phyloP scores from a whole-genome alignment of 2,113 vertebrate genomes.

The Ardeotis arabs region DNA sequence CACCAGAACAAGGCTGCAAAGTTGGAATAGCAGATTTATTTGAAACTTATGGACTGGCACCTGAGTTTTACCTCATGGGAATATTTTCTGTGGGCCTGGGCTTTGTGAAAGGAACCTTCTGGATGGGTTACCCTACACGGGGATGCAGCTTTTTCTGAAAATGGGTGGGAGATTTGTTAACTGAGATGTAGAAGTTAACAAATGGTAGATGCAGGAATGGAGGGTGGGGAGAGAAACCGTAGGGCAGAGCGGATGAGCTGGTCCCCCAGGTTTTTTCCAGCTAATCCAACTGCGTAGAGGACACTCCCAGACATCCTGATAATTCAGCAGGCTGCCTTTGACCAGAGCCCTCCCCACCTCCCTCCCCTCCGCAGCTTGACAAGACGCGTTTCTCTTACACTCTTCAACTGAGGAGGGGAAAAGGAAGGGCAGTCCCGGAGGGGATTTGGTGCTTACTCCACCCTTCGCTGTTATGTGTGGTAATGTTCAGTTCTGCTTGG shows the following conservation, averaged over 20 bases:
- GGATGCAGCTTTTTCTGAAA: not conserved
- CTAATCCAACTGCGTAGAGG: not conserved
- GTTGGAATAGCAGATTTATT: not conserved
- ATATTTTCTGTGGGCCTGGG: too few relatives aligned
- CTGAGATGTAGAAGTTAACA: not conserved
- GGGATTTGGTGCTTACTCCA: not conserved
- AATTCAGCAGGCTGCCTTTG: not conserved
- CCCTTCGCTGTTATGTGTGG: not conserved
- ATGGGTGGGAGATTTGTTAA: not conserved
- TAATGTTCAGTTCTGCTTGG: not conserved
- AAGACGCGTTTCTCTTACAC: not conserved
- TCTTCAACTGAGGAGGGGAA: not conserved
- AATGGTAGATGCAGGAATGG: not conserved
- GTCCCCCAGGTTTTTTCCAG: not conserved
- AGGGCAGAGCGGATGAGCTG: not conserved
- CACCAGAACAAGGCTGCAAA: not conserved
- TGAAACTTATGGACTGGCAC: not conserved
- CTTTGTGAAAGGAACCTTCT: not conserved
- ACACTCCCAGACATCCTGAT: not conserved
- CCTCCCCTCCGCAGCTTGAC: not conserved
- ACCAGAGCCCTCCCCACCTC: not conserved
- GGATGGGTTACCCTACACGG: not conserved
- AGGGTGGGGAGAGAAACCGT: not conserved
- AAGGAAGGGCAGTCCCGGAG: not conserved
- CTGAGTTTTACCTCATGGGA: not conserved